These are phyloP conservation scores for Euwallacea similis DNA, from an alignment of 1,140 invertebrate species.

Conservation along the genomic window DNA sequence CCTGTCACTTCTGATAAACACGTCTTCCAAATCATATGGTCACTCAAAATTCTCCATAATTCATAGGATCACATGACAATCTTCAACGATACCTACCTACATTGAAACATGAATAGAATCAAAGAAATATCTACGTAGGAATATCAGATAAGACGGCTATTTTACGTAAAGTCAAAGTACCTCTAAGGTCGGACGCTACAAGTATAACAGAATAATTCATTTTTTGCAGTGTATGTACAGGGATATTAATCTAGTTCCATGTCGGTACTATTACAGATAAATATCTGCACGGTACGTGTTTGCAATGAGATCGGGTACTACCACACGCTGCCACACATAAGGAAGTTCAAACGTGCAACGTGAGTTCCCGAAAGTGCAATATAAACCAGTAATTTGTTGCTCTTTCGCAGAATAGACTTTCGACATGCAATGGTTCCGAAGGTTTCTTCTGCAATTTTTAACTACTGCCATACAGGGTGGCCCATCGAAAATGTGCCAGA, in stretches of 20 bases:
- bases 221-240: conserved; percentile 4
- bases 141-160: conserved; percentile 11
- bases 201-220: conserved; percentile 23
- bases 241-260: conserved; percentile 23
- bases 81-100: conserved; percentile 8
- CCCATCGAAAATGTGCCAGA: too few relatives aligned
- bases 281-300: conserved; percentile 21
- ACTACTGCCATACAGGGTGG: too few relatives aligned
- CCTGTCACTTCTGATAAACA: too few relatives aligned
- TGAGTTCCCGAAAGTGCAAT: too few relatives aligned
- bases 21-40: too few relatives aligned
- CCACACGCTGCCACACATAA: conserved; percentile 25
- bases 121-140: conserved; percentile 9
- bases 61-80: too few relatives aligned
- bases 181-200: conserved; percentile 17
- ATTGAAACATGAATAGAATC: conserved; percentile 26
- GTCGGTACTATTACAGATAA: conserved; percentile 20
- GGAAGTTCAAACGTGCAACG: conserved; percentile 7
- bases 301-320: conserved; percentile 13
- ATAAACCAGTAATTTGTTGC: too few relatives aligned
- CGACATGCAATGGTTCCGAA: too few relatives aligned
- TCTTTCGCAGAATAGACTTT: too few relatives aligned
- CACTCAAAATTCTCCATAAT: too few relatives aligned
- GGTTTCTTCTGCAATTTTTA: too few relatives aligned
- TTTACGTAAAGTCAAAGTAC: conserved; percentile 21